Evolutionary conservation across 2,888 invertebrate species (phyloP), one percentile per base, ranked within the genome.

Genomic region (Oscheius myriophilus): DNA sequence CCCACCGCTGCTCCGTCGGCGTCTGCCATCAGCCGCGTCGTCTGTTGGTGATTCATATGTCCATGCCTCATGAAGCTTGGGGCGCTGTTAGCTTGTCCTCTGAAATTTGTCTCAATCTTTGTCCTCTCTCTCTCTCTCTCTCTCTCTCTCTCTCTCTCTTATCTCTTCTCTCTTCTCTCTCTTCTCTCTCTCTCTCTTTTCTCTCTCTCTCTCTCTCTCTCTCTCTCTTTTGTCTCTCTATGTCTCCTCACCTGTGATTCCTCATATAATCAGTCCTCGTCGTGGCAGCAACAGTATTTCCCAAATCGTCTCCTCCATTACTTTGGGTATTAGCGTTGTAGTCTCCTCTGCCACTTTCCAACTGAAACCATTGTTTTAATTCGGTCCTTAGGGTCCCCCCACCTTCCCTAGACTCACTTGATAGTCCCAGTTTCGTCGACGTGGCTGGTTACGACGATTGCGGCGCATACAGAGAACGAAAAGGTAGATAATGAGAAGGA

Each of bases 61-160:
- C 83, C 82, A 75, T 82, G 82, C 58, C 82, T 69, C 83, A 83
- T 83, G 79, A 82, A 83, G 55, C 80, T 74, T 49, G 83, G 80
- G 43, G 82, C 74, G 46, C 74, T 70, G 71, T 76, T 73, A 69
- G 74, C 68, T 65, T 75, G 73, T 33, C 69, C 67, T 63, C 76
- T 68, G 45, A 63, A 52, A 41, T 39, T 3, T 33, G 33, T 33
- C 3, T 33, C n/a, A n/a, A n/a, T n/a, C n/a, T n/a, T n/a, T n/a
- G n/a, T n/a, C n/a, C n/a, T n/a, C n/a, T n/a, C n/a, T n/a, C n/a
- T n/a, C n/a, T n/a, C n/a, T n/a, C n/a, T n/a, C n/a, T n/a, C n/a
- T n/a, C n/a, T n/a, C n/a, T n/a, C n/a, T n/a, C n/a, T n/a, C n/a
- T n/a, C n/a, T n/a, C n/a, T n/a, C n/a, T n/a, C n/a, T n/a, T n/a